Evolutionary conservation across 2,888 invertebrate genomes (phyloP).

Genomic region (Drosophila antonietae): DNA sequence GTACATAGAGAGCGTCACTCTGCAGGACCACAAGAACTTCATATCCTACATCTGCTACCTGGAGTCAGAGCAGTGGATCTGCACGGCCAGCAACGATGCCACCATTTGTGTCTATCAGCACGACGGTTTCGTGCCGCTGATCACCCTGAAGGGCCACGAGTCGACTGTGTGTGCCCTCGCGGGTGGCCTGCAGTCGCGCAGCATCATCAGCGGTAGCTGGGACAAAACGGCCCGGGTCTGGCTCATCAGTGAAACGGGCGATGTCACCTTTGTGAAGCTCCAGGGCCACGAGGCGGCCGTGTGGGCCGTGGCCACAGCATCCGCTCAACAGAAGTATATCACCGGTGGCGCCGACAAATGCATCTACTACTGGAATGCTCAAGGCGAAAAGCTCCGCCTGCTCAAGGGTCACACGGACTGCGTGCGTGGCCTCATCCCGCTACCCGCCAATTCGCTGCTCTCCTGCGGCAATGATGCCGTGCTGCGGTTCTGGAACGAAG

Average conservation of each 20-base stretch:
- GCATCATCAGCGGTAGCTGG: slow-evolving; percentile 95
- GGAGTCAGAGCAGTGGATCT: slow-evolving; percentile 90
- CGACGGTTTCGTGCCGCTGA: slow-evolving; percentile 88
- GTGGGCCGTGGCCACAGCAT: slow-evolving; percentile 90
- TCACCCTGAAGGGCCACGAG: slow-evolving; percentile 90
- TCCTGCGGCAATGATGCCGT: slow-evolving; percentile 97
- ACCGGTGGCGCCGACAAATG: slow-evolving; percentile 97
- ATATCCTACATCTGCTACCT: slow-evolving; percentile 92
- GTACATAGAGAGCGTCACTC: slow-evolving; percentile 88
- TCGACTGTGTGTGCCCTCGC: slow-evolving; percentile 86
- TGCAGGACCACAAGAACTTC: slow-evolving; percentile 93
- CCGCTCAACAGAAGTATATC: slow-evolving; percentile 84
- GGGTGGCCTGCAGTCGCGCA: slow-evolving; percentile 85
- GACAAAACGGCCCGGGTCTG: slow-evolving; percentile 95
- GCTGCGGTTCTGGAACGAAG: slow-evolving; percentile 92
- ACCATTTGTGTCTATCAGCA: slow-evolving; percentile 92
- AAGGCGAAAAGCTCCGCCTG: slow-evolving; percentile 88
- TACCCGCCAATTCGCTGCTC: slow-evolving; percentile 91
- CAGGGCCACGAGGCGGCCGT: slow-evolving; percentile 93
- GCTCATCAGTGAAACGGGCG: slow-evolving; percentile 87
- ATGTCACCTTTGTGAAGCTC: slow-evolving; percentile 86
- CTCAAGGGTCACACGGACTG: slow-evolving; percentile 95
- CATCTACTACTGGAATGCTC: slow-evolving; percentile 92
- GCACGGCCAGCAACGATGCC: slow-evolving; percentile 96
- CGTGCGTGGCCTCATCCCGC: slow-evolving; percentile 91